phyloP scores from a whole-genome alignment of 1,140 invertebrate species.

The Hylyphantes graminicola region DNA sequence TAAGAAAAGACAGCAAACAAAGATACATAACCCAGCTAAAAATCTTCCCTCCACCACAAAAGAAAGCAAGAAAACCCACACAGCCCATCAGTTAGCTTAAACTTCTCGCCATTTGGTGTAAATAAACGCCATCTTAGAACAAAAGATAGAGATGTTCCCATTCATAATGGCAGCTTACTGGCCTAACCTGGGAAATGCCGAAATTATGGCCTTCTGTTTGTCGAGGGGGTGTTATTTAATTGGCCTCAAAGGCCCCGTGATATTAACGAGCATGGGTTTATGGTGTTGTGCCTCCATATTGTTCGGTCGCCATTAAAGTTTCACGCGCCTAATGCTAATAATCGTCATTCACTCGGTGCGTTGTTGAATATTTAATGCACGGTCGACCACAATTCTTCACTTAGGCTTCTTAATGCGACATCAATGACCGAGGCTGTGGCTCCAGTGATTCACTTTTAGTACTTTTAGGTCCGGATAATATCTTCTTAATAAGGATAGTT shows the following conservation, averaged over 20 bases:
- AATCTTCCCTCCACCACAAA: not conserved
- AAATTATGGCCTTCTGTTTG: constrained; percentile 43
- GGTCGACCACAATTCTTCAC: constrained; percentile 58
- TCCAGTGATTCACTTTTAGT: constrained; percentile 59
- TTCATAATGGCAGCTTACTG: constrained; percentile 5
- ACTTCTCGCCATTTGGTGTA: not conserved
- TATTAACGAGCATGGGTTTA: constrained; percentile 54
- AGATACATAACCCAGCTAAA: constrained; percentile 7
- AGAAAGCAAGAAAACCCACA: not conserved
- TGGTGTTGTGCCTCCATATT: constrained; percentile 39
- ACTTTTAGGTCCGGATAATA: constrained; percentile 11
- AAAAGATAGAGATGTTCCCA: constrained; percentile 36
- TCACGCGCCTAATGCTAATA: constrained; percentile 55
- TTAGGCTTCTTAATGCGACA: constrained; percentile 57
- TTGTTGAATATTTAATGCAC: constrained; percentile 39
- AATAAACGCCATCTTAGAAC: not conserved
- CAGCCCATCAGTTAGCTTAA: not conserved
- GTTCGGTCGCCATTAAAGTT: constrained; percentile 52
- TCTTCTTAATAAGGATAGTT: constrained; percentile 26
- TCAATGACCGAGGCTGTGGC: constrained; percentile 50
- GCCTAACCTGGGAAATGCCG: constrained; percentile 13
- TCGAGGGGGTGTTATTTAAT: constrained; percentile 50
- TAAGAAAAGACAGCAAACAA: constrained; percentile 22
- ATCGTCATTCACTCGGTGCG: constrained; percentile 53
- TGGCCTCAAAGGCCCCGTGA: constrained; percentile 43